Evolutionary conservation across 2,113 vertebrate genomes (phyloP).

Genomic region (Poicephalus gulielmi): DNA sequence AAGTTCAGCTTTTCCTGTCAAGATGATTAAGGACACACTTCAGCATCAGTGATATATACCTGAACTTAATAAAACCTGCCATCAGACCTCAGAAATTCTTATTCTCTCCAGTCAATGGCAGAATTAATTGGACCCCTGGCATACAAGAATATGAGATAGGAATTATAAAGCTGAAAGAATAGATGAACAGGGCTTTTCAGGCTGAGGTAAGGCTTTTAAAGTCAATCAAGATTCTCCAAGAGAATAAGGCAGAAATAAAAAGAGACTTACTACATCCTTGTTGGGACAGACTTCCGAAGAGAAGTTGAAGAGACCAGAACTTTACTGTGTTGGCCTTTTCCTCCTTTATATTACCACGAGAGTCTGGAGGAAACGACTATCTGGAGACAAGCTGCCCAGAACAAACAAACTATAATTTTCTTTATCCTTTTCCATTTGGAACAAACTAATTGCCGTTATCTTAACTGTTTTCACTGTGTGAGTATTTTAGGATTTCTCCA

Average conservation of each 20-base stretch:
- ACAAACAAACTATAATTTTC: neutral
- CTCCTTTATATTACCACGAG: neutral
- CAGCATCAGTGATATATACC: neutral
- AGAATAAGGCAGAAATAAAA: neutral
- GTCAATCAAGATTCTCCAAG: neutral
- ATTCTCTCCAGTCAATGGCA: rapidly evolving
- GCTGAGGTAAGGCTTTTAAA: neutral
- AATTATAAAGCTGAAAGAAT: neutral
- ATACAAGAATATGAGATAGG: neutral
- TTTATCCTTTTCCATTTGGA: neutral
- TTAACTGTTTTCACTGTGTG: neutral
- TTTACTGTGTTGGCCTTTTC: neutral
- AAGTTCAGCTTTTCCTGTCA: neutral
- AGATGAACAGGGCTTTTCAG: neutral
- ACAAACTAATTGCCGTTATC: neutral
- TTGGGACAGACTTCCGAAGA: neutral
- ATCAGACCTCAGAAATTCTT: neutral
- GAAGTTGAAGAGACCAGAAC: neutral
- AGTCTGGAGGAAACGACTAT: neutral
- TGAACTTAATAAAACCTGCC: neutral
- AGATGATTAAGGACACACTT: neutral
- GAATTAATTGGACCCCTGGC: neutral
- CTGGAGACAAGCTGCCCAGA: neutral
- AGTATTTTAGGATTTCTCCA: neutral
- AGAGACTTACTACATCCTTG: neutral